phyloP scores from a whole-genome alignment of 23 tunicate species.

The Halocynthia aurantium region DNA sequence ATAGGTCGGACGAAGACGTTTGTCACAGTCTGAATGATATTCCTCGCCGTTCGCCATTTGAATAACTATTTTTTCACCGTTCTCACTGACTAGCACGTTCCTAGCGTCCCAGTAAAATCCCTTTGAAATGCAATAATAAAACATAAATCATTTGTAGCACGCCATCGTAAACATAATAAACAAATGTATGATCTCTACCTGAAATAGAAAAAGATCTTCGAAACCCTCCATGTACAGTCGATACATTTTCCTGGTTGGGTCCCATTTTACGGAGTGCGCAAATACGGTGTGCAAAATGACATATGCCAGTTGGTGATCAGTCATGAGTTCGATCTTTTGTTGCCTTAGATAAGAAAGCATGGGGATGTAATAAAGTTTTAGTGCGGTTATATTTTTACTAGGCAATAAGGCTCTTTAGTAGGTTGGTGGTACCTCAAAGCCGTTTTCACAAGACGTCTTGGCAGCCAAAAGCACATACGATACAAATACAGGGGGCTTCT shows the following conservation, averaged over 20 bases:
- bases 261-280: constrained; percentile 90
- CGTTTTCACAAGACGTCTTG: constrained; percentile 47
- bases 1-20: constrained; percentile 30
- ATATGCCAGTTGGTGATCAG: constrained; percentile 80
- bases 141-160: background rate
- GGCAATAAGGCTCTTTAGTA: background rate
- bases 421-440: constrained; percentile 29
- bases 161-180: background rate
- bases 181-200: constrained; percentile 31
- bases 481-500: constrained; percentile 47
- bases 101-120: constrained; percentile 96
- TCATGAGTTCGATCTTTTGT: constrained; percentile 67
- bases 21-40: constrained; percentile 51
- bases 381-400: too few relatives aligned
- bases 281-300: constrained; percentile 71
- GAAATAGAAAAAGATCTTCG: constrained; percentile 63
- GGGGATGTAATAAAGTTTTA: background rate
- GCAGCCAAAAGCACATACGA: constrained; percentile 71
- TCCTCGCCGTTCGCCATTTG: constrained; percentile 65
- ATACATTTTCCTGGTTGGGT: constrained; percentile 49
- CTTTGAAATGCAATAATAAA: constrained; percentile 7
- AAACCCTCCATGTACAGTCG: constrained; percentile 81
- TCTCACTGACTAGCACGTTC: constrained; percentile 52
- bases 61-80: constrained; percentile 59
- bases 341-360: constrained; percentile 19